Base-by-base conservation (phyloP, 2,113 vertebrate species). In the Micronycteris hirsuta region DNA sequence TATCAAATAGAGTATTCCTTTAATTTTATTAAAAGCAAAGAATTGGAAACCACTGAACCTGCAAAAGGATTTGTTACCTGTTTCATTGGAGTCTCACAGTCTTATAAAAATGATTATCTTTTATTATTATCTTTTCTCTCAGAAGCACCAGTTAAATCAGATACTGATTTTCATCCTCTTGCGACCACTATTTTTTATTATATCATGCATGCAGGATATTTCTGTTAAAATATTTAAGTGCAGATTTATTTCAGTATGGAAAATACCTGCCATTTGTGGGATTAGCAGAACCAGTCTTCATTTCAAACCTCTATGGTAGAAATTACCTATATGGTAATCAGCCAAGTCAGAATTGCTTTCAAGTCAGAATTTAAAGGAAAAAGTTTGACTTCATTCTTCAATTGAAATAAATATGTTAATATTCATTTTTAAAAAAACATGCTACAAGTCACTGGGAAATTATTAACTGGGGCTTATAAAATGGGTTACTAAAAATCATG, bases 311-410 rank as follows among this genome's bases (percentile, higher is more conserved):
- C 19, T 38, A 54, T 54, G 19, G 52, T 54, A 54, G 17, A 54
- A 54, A 54, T 54, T 54, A 49, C 33, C 76, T 78, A 4, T 36
- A 54, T 26, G n/a, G 33, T 78, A 54, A 56, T 70, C 58, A 54
- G 45, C 36, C 54, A 78, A 70, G 70, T 86, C 49, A 77, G 68
- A 90, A 45, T 95, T 61, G 74, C 24, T 94, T 90, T 74, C 84
- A 49, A 49, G 49, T 49, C 13, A 49, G 49, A 49, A 49, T 49
- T 49, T 54, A 54, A 54, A 49, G 47, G 54, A 71, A 91, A 87
- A 92, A 61, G 19, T 93, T 63, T 84, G 87, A 78, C 22, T 93
- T 96, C 41, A 87, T 91, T 96, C 74, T 95, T 96, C 41, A 73
- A 12, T 92, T 92, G 56, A 86, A 65, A 65, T 87, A 91, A 76